These are phyloP conservation scores for Amniataba percoides DNA, from an alignment of 2,797 vertebrate genomes.

Conservation along the genomic window DNA sequence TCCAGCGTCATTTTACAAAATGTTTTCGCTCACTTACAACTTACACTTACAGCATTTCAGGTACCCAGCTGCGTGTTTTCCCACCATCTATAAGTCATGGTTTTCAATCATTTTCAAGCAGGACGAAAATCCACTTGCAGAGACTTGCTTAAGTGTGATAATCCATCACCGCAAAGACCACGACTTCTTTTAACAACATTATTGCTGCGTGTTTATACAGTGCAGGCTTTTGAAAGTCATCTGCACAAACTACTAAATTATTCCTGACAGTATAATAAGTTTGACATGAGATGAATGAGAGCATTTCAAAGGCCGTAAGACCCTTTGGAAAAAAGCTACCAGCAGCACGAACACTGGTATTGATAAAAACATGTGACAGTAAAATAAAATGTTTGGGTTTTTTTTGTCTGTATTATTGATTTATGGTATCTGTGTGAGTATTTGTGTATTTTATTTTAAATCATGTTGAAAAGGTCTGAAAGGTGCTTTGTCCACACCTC, in stretches of 20 bases:
- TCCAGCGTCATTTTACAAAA: not conserved
- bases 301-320: not conserved
- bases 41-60: not conserved
- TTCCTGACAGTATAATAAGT: constrained; percentile 1
- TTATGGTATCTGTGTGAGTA: not conserved
- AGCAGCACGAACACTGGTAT: no score
- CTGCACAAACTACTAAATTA: not conserved
- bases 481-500: not conserved
- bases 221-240: constrained; percentile 8
- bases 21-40: not conserved
- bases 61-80: not conserved
- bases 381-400: constrained; percentile 9
- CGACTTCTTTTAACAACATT: constrained; percentile 2
- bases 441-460: not conserved
- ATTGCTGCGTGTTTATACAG: constrained; percentile 23
- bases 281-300: not conserved
- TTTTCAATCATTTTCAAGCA: not conserved
- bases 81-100: not conserved
- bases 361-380: constrained; percentile 10
- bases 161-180: constrained; percentile 6
- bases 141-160: constrained; percentile 29
- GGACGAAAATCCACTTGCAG: constrained; percentile 16
- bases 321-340: no score
- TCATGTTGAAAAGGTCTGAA: not conserved
- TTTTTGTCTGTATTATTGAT: not conserved